These are phyloP conservation scores for Megaptera novaeangliae DNA, from an alignment of 2,113 vertebrate genomes.

Conservation along the genomic window DNA sequence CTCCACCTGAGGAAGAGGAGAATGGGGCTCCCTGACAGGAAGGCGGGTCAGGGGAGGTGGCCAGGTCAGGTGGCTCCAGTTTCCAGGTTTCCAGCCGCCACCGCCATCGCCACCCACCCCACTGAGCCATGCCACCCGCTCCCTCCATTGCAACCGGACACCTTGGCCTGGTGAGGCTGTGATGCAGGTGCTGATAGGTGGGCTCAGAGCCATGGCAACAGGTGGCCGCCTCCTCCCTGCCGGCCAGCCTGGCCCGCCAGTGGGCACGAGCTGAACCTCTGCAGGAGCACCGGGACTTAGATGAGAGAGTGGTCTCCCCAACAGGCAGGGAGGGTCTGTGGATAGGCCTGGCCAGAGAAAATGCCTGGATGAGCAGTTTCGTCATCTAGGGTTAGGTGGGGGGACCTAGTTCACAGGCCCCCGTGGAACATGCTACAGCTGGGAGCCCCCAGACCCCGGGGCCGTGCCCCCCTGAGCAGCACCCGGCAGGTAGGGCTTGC, in stretches of 20 bases:
- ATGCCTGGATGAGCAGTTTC: not conserved
- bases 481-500: constrained; percentile 52
- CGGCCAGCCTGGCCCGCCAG: not conserved
- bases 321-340: not conserved
- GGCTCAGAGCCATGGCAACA: constrained; percentile 66
- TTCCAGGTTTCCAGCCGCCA: constrained; percentile 51
- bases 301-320: not conserved
- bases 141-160: constrained; percentile 59
- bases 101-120: not conserved
- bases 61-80: constrained; percentile 55
- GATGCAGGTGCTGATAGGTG: constrained; percentile 63
- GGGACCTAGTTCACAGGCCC: not conserved
- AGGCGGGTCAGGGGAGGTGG: not conserved
- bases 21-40: not conserved
- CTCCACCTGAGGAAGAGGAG: not conserved
- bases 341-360: not conserved
- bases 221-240: constrained; percentile 53
- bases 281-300: not conserved
- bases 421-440: constrained; percentile 30
- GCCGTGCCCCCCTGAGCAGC: not conserved
- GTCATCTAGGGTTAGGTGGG: not conserved
- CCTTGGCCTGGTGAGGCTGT: constrained; percentile 35
- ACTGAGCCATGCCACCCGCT: not conserved
- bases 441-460: not conserved
- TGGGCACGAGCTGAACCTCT: not conserved